Evolutionary conservation across 2,113 vertebrate genomes (phyloP), one percentile per base, ranked within the genome.

Genomic region (Thamnophis sirtalis): DNA sequence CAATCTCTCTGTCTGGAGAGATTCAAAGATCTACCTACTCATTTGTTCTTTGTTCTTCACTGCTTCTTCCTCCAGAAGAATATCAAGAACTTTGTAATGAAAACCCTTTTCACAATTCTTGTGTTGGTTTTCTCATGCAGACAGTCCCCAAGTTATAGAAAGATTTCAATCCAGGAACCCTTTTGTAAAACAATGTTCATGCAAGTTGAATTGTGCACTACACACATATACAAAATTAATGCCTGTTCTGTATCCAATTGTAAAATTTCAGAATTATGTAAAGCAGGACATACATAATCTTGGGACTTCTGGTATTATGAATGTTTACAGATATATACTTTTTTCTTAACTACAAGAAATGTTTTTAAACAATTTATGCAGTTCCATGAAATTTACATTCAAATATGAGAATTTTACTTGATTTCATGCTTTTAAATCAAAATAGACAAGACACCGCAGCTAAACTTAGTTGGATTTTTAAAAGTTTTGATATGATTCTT

Each of bases 91-190:
- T 87, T 10, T 87, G n/a, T 90, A 96, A 94, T 58, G 93, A 91
- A 94, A 94, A 95, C 94, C 88, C 89, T 33, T 95, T 92, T 91
- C 56, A 91, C 48, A 85, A 90, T 9, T 60, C 0, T 58, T 80
- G 2, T 38, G 68, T 80, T 80, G 15, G 68, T 38, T 80, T 80
- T 33, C 13, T 38, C n/a, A 73, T 73, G 5, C n/a, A 38, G 68
- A 17, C n/a, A 5, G 63, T 73, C n/a, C 13, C n/a, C 19, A 73
- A 73, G 15, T 73, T 73, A 73, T 19, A 33, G n/a, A 73, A 73
- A 73, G n/a, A 33, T 80, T 80, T 80, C n/a, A 19, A 19, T 80
- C n/a, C 68, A 38, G 5, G n/a, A 80, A 68, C 60, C 26, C 60
- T 68, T n/a, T 28, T n/a, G 11, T 68, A 68, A 68, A 68, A 17